Base-by-base conservation (phyloP, 2,888 invertebrate genomes). In the Uropetala carovei region DNA sequence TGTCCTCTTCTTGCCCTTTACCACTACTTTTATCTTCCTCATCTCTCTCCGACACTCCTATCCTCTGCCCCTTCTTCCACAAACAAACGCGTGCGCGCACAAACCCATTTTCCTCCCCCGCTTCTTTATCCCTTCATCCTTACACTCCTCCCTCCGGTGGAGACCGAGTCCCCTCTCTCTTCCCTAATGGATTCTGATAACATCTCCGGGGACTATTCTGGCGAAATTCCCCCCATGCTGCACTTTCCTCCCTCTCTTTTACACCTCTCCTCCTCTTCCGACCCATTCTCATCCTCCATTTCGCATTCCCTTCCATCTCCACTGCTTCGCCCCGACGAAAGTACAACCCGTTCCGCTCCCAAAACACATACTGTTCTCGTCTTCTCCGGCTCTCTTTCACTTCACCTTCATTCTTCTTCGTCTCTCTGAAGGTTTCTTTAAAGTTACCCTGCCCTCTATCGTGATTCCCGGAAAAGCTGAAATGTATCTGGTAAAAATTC, bases 111-210 rank as follows among this genome's bases (percentile, higher is more conserved):
- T 11, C 75, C 22, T 14, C 22, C 75, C 10, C 22, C 75, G 27
- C 22, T 60, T 22, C 14, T 22, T 58, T 58, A 13, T 56, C 56
- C 56, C 83, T 14, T 14, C 7, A 9, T 22, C 43, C 84, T 60
- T 86, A 58, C 58, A 22, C 68, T 68, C n/a, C 59, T 30, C 60
- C 60, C 89, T 89, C 89, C 75, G 64, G 89, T 43, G 16, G 30
- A 56, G 83, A 83, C 83, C 57, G 56, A 89, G 64, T 89, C 60
- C 68, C 89, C 64, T 89, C 43, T 89, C 43, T 60, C 89, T 60
- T 64, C 89, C 86, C 89, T 89, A 89, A 89, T 89, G 89, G 89
- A 89, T 89, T 89, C 64, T 68, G 89, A 89, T 89, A 89, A 89
- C 89, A 89, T 60, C 89, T 89, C 89, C 43, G 43, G 89, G 89